Evolutionary conservation across 2,113 vertebrate genomes (phyloP), one percentile per base, ranked within the genome.

Genomic region (Leptosomus discolor): DNA sequence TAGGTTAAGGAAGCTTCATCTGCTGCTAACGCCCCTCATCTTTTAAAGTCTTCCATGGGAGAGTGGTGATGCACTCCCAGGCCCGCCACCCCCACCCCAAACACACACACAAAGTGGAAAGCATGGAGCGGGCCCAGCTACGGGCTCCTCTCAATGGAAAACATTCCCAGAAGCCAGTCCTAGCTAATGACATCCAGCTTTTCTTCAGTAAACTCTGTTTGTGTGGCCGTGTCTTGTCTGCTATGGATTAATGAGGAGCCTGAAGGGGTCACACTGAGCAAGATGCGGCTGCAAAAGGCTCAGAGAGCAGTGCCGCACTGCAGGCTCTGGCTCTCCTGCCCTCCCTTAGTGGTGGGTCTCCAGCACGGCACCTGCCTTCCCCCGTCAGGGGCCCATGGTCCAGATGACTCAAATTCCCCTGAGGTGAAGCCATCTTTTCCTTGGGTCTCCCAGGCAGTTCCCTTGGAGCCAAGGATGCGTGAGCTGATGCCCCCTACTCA

Each of bases 141-240:
- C 74, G 90, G 96, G 96, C 94, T 95, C 81, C 30, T 85, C 82
- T 68, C 95, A 78, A 77, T 84, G 94, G 97, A 97, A 97, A 98
- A 96, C 95, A 88, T 88, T 92, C 90, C 54, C 83, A 93, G 89
- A 71, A 96, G 94, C 86, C 96, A 91, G 87, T 48, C 70, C 86
- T 45, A 65, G 89, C 95, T 98, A 96, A 98, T 97, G 97, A 97
- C 88, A 98, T 96, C 94, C 97, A 97, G 98, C 95, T 97, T 94
- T 90, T 88, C 83, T 89, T 69, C 92, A 80, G 89, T 97, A 96
- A 96, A 96, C 60, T 61, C 97, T 94, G 92, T 94, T 85, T 98
- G 97, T 97, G 97, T 97, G 97, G 97, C 97, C 81, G 0, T 56
- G 82, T 76, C 88, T 75, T 48, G 77, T 93, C 96, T 94, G 94